These are phyloP conservation scores for Ephydatia muelleri DNA, from an alignment of 37 sponge, comb jelly and placozoan genomes.

Conservation along the genomic window DNA sequence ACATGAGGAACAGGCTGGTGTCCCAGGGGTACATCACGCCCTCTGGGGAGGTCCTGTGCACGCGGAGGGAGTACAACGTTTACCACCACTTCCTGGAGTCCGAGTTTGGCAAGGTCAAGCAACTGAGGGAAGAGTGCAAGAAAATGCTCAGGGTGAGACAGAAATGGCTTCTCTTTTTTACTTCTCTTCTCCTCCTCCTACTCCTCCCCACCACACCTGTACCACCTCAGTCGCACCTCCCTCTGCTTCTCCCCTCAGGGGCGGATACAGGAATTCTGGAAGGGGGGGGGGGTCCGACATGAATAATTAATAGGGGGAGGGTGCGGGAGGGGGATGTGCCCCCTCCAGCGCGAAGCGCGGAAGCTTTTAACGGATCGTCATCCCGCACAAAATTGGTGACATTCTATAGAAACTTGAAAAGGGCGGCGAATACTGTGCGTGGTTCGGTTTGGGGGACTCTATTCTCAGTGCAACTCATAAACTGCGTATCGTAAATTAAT, in stretches of 20 bases:
- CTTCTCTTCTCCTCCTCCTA: not conserved
- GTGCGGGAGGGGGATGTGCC: too few relatives aligned
- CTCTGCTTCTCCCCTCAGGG: not conserved
- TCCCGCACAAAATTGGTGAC: too few relatives aligned
- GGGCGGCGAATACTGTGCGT: too few relatives aligned
- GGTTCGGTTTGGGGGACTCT: too few relatives aligned
- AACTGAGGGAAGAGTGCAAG: not conserved
- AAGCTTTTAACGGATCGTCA: too few relatives aligned
- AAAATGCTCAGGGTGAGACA: not conserved
- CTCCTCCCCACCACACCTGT: not conserved
- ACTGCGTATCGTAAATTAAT: too few relatives aligned
- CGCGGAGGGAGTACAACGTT: conserved; percentile 52
- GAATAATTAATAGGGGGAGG: too few relatives aligned
- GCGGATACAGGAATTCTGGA: too few relatives aligned
- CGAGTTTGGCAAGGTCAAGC: conserved; percentile 6
- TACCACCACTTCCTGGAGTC: conserved; percentile 30
- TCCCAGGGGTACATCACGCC: conserved; percentile 16
- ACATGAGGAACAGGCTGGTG: conserved; percentile 42
- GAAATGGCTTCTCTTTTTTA: not conserved
- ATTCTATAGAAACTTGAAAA: too few relatives aligned
- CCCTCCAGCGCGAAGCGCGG: too few relatives aligned
- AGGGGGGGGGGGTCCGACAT: too few relatives aligned
- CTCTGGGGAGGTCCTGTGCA: conserved; percentile 10
- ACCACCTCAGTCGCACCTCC: not conserved
- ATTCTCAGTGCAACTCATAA: too few relatives aligned